Conservation (phyloP, 30 jellyfish, hydroid and myxozoan species). For the Catostylus mosaicus region DNA sequence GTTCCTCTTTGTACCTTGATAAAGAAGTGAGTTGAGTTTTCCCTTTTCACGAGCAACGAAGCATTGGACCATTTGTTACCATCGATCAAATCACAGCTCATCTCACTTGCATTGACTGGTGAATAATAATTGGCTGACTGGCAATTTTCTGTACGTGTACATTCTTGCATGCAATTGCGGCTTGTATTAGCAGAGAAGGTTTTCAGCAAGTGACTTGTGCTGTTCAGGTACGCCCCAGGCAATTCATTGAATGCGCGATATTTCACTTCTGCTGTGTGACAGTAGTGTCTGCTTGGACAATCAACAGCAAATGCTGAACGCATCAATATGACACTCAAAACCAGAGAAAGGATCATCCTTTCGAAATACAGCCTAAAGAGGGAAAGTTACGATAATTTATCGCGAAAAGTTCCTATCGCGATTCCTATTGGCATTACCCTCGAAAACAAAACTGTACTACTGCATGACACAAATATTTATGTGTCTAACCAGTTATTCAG, state of each 20-base stretch:
- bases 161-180: conserved; percentile 8
- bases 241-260: conserved; percentile 17
- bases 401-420: too few relatives aligned
- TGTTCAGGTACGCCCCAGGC: conserved; percentile 15
- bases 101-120: background rate
- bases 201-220: background rate
- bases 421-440: too few relatives aligned
- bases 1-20: conserved; percentile 13
- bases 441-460: too few relatives aligned
- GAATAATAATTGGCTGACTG: conserved; percentile 6
- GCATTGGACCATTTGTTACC: conserved; percentile 50
- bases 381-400: too few relatives aligned
- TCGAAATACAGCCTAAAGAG: too few relatives aligned
- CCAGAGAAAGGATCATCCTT: too few relatives aligned
- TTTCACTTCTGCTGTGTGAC: conserved; percentile 13
- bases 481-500: too few relatives aligned
- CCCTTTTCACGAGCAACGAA: background rate
- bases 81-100: conserved; percentile 35
- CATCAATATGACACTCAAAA: too few relatives aligned
- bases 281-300: conserved; percentile 23
- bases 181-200: background rate
- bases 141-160: conserved; percentile 6
- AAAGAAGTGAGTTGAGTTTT: conserved; percentile 7
- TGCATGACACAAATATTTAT: too few relatives aligned
- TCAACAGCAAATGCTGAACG: background rate